phyloP scores from a whole-genome alignment of 92 coral and sea anemone species.

The Paragorgia papillata region DNA sequence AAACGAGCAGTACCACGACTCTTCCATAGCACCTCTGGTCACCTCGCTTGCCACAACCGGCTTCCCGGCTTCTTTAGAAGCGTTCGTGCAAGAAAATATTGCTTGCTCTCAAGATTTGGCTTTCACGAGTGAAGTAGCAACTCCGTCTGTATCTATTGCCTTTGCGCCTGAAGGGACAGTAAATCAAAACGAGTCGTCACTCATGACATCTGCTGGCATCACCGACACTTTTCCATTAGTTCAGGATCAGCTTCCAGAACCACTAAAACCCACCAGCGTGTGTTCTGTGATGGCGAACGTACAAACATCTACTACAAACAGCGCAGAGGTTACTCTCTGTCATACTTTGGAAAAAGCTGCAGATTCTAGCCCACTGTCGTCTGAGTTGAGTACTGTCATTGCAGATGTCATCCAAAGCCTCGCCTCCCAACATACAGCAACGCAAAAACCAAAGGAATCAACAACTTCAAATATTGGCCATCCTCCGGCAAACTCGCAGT shows the following conservation, averaged over 20 bases:
- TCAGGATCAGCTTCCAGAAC: conserved; percentile 28
- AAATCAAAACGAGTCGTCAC: conserved; percentile 15
- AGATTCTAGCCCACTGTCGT: conserved; percentile 30
- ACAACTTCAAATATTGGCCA: conserved; percentile 7
- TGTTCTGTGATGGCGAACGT: conserved; percentile 14
- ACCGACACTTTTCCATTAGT: not conserved
- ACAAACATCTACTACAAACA: not conserved
- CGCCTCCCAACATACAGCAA: conserved; percentile 23
- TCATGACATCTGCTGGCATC: conserved; percentile 10
- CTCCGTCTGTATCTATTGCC: not conserved
- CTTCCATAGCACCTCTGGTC: too few relatives aligned
- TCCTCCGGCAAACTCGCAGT: not conserved
- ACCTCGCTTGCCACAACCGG: too few relatives aligned
- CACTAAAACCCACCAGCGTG: conserved; percentile 11
- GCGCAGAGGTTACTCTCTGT: not conserved
- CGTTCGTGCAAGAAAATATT: not conserved
- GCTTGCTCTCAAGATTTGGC: conserved; percentile 4
- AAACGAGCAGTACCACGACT: too few relatives aligned
- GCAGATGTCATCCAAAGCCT: conserved; percentile 47
- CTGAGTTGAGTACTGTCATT: conserved; percentile 40
- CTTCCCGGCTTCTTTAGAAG: too few relatives aligned
- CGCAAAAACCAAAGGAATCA: conserved; percentile 26
- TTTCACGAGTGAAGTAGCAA: not conserved
- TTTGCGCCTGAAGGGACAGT: conserved; percentile 3
- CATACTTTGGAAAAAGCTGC: not conserved